These are phyloP conservation scores for Beroe ovata DNA, from an alignment of 37 sponge, comb jelly and placozoan genomes.

Conservation along the genomic window DNA sequence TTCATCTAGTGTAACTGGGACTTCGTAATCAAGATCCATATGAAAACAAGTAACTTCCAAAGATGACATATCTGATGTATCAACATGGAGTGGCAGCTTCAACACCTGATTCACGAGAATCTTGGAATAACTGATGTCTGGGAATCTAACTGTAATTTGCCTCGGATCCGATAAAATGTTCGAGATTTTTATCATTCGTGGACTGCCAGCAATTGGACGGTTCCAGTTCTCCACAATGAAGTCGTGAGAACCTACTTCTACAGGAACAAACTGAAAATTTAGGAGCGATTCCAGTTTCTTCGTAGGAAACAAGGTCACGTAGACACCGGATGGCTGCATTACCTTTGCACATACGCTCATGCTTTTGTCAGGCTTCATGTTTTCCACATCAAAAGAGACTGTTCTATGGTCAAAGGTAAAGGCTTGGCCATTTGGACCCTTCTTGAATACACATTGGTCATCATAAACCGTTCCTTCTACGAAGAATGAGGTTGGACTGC, in stretches of 20 bases:
- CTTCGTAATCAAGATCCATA: conserved; percentile 9
- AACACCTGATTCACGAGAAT: neutral
- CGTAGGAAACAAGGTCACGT: neutral
- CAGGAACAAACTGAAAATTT: neutral
- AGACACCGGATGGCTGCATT: neutral
- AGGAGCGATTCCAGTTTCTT: neutral
- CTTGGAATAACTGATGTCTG: conserved; percentile 3
- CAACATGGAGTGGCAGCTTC: conserved; percentile 29
- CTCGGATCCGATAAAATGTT: neutral
- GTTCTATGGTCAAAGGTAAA: neutral
- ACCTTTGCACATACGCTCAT: neutral
- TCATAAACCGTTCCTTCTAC: conserved; percentile 11
- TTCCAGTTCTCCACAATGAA: conserved; percentile 24
- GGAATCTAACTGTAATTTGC: conserved; percentile 13
- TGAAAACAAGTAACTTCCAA: neutral
- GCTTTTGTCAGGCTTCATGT: neutral
- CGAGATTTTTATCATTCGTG: neutral
- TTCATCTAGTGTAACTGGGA: conserved; percentile 4
- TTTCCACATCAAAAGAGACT: conserved; percentile 31
- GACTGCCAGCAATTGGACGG: conserved; percentile 4
- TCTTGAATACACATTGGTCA: conserved; percentile 4
- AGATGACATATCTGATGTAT: neutral
- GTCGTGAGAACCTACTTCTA: conserved; percentile 2
- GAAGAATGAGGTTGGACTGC: conserved; percentile 10
- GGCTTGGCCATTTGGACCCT: neutral